These are phyloP conservation scores for Echinops telfairi DNA, from an alignment of 2,113 vertebrate species.

Conservation along the genomic window DNA sequence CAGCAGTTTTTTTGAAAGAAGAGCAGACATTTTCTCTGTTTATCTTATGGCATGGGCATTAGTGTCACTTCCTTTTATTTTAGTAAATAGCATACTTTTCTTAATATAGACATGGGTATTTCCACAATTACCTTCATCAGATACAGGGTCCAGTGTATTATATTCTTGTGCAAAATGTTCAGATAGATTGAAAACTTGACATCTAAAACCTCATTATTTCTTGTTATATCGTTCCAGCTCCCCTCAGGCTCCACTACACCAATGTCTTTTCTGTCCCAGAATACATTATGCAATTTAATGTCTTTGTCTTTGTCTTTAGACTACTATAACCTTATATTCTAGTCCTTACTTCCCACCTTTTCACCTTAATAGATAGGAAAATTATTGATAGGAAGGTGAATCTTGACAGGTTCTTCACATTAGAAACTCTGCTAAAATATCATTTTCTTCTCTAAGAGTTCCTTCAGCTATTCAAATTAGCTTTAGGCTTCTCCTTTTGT, in stretches of 20 bases:
- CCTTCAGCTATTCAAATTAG: neutral
- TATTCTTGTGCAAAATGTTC: neutral
- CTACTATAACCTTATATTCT: neutral
- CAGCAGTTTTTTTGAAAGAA: slow-evolving; percentile 25
- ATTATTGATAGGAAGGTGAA: neutral
- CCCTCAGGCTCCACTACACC: neutral
- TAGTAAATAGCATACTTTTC: slow-evolving; percentile 35
- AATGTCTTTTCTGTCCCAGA: neutral
- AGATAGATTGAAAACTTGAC: slow-evolving; percentile 12
- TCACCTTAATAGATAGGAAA: slow-evolving; percentile 8
- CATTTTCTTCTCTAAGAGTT: neutral
- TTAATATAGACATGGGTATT: slow-evolving; percentile 44
- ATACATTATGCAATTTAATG: neutral
- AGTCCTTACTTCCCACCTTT: neutral
- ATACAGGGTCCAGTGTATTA: neutral
- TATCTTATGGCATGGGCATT: slow-evolving; percentile 15
- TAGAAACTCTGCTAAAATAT: neutral
- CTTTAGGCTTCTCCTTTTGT: neutral
- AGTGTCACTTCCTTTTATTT: slow-evolving; percentile 48
- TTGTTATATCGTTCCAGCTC: neutral
- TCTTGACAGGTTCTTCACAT: neutral
- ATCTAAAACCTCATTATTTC: neutral
- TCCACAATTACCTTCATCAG: neutral
- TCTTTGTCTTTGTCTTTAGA: slow-evolving; percentile 22
- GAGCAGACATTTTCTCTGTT: neutral